phyloP scores from a whole-genome alignment of 1,140 invertebrate species.

The Ips typographus region DNA sequence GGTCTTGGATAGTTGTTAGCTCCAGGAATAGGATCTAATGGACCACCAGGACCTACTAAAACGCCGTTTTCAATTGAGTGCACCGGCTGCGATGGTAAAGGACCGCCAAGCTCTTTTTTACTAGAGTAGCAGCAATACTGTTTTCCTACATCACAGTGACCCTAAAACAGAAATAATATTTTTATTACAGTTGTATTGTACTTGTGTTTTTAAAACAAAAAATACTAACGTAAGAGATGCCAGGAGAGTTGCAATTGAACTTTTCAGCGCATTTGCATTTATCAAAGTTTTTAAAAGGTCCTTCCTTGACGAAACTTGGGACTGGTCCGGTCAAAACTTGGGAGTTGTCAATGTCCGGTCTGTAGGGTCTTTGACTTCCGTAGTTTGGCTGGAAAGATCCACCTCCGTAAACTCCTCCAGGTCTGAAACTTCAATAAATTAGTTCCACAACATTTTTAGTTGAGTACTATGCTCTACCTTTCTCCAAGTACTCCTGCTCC shows the following conservation, averaged over 20 bases:
- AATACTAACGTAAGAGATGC: slow-evolving; percentile 58
- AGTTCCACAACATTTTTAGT: slow-evolving; percentile 3
- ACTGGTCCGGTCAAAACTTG: slow-evolving; percentile 51
- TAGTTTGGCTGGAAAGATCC: slow-evolving; percentile 10
- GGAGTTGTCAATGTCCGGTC: slow-evolving; percentile 25
- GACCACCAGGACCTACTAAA: slow-evolving; percentile 56
- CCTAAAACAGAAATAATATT: slow-evolving; percentile 46
- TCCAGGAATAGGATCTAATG: slow-evolving; percentile 32
- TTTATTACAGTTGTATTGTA: neutral
- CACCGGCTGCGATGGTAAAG: slow-evolving; percentile 42
- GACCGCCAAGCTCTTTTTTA: slow-evolving; percentile 48
- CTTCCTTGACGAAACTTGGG: slow-evolving; percentile 52
- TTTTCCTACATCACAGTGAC: slow-evolving; percentile 57
- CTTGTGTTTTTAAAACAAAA: neutral
- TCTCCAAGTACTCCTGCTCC: slow-evolving; percentile 21
- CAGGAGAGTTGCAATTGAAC: slow-evolving; percentile 59
- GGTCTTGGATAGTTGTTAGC: slow-evolving; percentile 23
- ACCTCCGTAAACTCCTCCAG: slow-evolving; percentile 39
- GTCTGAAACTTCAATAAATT: slow-evolving; percentile 34
- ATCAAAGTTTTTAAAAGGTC: slow-evolving; percentile 54
- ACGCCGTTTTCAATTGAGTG: slow-evolving; percentile 52
- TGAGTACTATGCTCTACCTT: slow-evolving; percentile 1
- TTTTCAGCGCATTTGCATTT: slow-evolving; percentile 59
- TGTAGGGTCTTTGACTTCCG: slow-evolving; percentile 31
- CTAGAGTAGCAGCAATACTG: slow-evolving; percentile 57